Base-by-base conservation (phyloP, 2,113 vertebrate species). In the Chaetops frenatus region DNA sequence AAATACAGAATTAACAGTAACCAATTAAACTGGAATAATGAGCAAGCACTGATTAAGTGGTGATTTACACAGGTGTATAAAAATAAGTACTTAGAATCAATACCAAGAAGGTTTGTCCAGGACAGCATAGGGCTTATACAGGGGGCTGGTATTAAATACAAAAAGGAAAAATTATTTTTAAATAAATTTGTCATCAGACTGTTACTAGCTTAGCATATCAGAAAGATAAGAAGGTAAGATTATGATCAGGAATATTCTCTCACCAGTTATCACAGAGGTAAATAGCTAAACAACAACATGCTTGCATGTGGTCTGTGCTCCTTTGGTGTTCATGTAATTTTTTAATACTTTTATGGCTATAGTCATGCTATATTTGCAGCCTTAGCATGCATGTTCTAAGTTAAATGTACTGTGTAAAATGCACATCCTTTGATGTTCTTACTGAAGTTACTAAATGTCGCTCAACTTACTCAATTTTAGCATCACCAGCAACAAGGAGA, bases 401-500 rank as follows among this genome's bases (percentile, higher is more conserved):
- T 61, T 53, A 40, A 33, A 58, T 22, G 36, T 28, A 23, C 66
- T 24, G 44, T 19, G 9, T 70, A 53, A 66, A 44, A 64, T 31
- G 15, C 20, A 20, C 1, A 60, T 72, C 44, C 18, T 89, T 61
- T 86, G 31, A 61, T 0, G 2, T 33, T 38, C 40, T 36, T 88
- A 50, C 17, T 57, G 35, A 88, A 84, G 33, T 58, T 23, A 56
- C 36, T 76, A 48, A 56, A 56, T 6, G 16, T 36, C 7, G 6
- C 12, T 91, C 58, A 69, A 98, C 98, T 98, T 97, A 98, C 98
- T 98, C 96, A 66, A 98, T 96, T 94, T 94, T 97, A 44, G 96
- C 98, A 70, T 98, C 95, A 6, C 97, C 95, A 38, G 98, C 98
- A 56, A 98, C 97, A 28, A 98, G 98, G 48, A 98, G 94, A 65